Base-by-base conservation (phyloP, 2,888 invertebrate species). In the Watsonalla cultraria region DNA sequence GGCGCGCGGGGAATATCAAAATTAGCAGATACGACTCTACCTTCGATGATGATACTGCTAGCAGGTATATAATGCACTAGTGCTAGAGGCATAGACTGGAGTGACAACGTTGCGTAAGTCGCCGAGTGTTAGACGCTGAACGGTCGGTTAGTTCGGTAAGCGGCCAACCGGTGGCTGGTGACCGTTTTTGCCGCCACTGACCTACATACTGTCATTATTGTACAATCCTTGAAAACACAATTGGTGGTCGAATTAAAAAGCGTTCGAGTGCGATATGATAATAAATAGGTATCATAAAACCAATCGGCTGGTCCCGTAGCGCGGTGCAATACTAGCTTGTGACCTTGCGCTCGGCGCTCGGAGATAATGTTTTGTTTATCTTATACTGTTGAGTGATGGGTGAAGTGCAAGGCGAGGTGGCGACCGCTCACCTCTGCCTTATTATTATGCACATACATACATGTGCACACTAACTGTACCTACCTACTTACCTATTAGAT, bases 401-500 rank as follows among this genome's bases (percentile, higher is more conserved):
- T 60, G 62, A 63, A 71, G 66, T 65, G 68, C 66, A 64, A 68
- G 66, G 68, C 66, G 62, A 68, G 66, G 33, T 50, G 4, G 51
- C 37, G 13, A n/a, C 46, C 39, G 46, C 33, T 24, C 13, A 45
- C 14, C 13, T 48, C n/a, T 35, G 34, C 48, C 6, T 24, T 24
- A 24, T 24, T 24, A 24, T 24, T 24, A 24, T 24, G 24, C 24
- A 24, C 24, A 24, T 4, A 24, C n/a, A n/a, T n/a, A 24, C 4
- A 1, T 24, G 24, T 24, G 4, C 2, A 4, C 24, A 24, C 24
- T 4, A 2, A 24, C 24, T 4, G 4, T 4, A 1, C 24, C 24
- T 24, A 24, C 24, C 24, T 24, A 24, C 24, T 24, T 24, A 24
- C 24, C 24, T 24, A 24, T 24, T 24, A 24, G 24, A 24, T 24